Evolutionary conservation across 1,140 invertebrate species (phyloP).

Genomic region (Armadillidium nasatum): DNA sequence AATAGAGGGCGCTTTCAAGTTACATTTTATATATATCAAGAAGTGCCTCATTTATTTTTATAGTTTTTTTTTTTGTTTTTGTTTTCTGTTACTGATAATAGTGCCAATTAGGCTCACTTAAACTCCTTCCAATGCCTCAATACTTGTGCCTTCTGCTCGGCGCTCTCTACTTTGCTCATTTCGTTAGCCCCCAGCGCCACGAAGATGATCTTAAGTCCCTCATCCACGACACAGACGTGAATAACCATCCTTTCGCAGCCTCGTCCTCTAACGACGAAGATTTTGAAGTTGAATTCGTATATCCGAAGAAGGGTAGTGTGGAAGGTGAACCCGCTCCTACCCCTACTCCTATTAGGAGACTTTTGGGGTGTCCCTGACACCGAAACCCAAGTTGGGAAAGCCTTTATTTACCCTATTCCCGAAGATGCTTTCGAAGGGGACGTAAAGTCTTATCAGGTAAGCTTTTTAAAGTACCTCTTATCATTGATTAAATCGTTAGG

Average conservation of each 20-base stretch:
- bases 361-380: background rate
- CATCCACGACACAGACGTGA: background rate
- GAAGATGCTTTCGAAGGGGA: background rate
- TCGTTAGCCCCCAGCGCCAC: background rate
- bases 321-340: background rate
- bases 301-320: background rate
- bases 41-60: no score
- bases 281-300: background rate
- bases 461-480: background rate
- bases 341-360: background rate
- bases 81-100: no score
- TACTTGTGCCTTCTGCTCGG: background rate
- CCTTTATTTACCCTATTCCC: background rate
- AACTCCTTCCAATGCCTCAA: background rate
- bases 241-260: background rate
- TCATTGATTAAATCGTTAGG: no score
- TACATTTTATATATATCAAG: no score
- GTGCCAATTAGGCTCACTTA: background rate
- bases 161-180: background rate
- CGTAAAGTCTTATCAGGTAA: slow-evolving; percentile 2
- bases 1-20: no score
- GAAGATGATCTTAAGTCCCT: background rate
- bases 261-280: background rate
- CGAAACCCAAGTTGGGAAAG: background rate
- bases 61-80: no score